Percentiles rank a stretch among this genome's conserved stretches.
Evolutionary conservation across 1,140 invertebrate genomes (phyloP).

Genomic region (Drosophila asahinai): DNA sequence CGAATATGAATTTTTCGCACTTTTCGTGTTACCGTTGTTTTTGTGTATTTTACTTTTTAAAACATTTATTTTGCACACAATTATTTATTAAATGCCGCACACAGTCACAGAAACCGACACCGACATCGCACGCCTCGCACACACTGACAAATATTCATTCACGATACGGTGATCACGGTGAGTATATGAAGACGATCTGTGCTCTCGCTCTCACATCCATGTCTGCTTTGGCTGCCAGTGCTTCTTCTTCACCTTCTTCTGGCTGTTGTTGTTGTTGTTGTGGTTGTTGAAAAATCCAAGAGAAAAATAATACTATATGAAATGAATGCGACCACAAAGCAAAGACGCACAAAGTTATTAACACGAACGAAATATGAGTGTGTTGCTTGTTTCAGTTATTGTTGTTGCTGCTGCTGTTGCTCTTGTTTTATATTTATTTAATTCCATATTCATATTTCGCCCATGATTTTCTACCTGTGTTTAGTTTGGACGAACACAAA

Average conservation of each 20-base stretch:
- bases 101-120: slow-evolving; percentile 38
- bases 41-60: slow-evolving; percentile 22
- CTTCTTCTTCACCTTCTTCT: slow-evolving; percentile 25
- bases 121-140: slow-evolving; percentile 33
- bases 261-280: slow-evolving; percentile 24
- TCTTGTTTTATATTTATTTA: slow-evolving; percentile 42
- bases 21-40: slow-evolving; percentile 21
- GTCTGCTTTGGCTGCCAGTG: slow-evolving; percentile 22
- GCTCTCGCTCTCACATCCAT: slow-evolving; percentile 73
- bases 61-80: slow-evolving; percentile 49
- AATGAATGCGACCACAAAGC: slow-evolving; percentile 68
- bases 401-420: slow-evolving; percentile 35
- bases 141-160: slow-evolving; percentile 78
- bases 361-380: slow-evolving; percentile 59
- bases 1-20: slow-evolving; percentile 30
- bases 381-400: slow-evolving; percentile 28
- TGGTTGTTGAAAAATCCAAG: slow-evolving; percentile 66
- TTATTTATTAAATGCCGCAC: slow-evolving; percentile 50
- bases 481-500: slow-evolving; percentile 73
- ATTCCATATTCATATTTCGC: slow-evolving; percentile 61
- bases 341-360: slow-evolving; percentile 78
- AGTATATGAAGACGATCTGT: slow-evolving; percentile 55
- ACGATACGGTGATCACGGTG: slow-evolving; percentile 68
- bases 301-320: slow-evolving; percentile 76
- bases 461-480: slow-evolving; percentile 73